Base-by-base conservation (phyloP, 2,888 invertebrate species). In the Apamea anceps region DNA sequence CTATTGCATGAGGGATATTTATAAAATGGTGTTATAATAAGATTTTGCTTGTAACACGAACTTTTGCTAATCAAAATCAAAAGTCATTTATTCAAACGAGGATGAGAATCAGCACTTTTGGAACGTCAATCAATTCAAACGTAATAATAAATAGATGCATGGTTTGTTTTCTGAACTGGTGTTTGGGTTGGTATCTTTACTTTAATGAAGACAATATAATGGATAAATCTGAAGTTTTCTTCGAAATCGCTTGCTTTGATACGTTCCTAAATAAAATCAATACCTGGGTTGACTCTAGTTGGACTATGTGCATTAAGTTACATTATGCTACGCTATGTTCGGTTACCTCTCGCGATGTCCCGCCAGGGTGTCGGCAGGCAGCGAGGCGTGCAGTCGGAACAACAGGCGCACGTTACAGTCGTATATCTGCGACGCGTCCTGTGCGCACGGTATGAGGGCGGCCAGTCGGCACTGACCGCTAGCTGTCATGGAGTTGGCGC, bases 381-480 rank as follows among this genome's bases (percentile, higher is more conserved):
- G 97, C 83, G 98, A 98, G 93, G 98, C 98, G 96, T 99, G 99
- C 84, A 99, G 97, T 89, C 99, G 98, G 97, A 99, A 99, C 94
- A 99, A 97, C 88, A 99, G 98, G 91, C 99, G 99, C 82, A 99
- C 99, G 91, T 99, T 98, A 94, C 99, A 99, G 97, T 99, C 99
- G 95, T 99, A 99, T 54, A 99, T 97, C 92, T 99, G 98, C 89
- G 99, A 99, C 0, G 99, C 99, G 95, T 99, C 99, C 96, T 99
- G 96, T 88, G 99, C 99, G 92, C 99, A 99, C 32, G 99, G 98
- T 86, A 99, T 99, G 76, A 99, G 97, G 1, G 99, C 99, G 13
- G 99, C 99, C 77, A 99, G 97, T 65, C 99, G 98, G 94, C 99
- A 99, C 95, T 99, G 99, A 0, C 99, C 99, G 84, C 99, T 98